A percentile compares a stretch with the other conserved stretches of the same genome.
Evolutionary conservation across 2,797 vertebrate species (phyloP).

Genomic region (Poecilia velifera): DNA sequence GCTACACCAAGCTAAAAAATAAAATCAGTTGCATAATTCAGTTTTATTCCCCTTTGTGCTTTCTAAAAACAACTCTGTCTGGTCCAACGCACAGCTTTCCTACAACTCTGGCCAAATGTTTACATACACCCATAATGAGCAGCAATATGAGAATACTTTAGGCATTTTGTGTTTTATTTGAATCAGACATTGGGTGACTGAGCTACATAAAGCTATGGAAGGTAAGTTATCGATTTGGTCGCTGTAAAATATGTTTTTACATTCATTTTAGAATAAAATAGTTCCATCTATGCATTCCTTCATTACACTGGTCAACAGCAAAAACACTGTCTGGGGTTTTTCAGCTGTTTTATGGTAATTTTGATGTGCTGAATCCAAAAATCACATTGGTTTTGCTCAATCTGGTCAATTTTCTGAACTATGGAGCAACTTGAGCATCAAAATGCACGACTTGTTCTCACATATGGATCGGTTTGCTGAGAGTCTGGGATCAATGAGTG

Average conservation of each 20-base stretch:
- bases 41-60: neutral
- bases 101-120: slow-evolving; percentile 48
- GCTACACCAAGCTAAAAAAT: slow-evolving; percentile 22
- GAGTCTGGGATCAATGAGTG: too few species aligned
- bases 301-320: neutral
- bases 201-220: neutral
- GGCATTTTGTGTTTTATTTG: neutral
- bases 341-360: too few species aligned
- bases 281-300: neutral
- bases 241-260: neutral
- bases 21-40: slow-evolving; percentile 45
- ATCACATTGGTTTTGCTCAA: too few species aligned
- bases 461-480: too few species aligned
- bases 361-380: too few species aligned
- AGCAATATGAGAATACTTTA: slow-evolving; percentile 37
- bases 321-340: too few species aligned
- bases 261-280: neutral
- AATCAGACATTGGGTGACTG: neutral
- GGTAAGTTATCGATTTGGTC: neutral
- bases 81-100: slow-evolving; percentile 28
- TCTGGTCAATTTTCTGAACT: too few species aligned
- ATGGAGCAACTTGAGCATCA: too few species aligned
- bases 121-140: slow-evolving; percentile 54
- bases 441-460: too few species aligned
- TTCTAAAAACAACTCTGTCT: slow-evolving; percentile 11